These are phyloP conservation scores for Pegoplata infirma DNA, from an alignment of 2,888 invertebrate species.

Conservation along the genomic window DNA sequence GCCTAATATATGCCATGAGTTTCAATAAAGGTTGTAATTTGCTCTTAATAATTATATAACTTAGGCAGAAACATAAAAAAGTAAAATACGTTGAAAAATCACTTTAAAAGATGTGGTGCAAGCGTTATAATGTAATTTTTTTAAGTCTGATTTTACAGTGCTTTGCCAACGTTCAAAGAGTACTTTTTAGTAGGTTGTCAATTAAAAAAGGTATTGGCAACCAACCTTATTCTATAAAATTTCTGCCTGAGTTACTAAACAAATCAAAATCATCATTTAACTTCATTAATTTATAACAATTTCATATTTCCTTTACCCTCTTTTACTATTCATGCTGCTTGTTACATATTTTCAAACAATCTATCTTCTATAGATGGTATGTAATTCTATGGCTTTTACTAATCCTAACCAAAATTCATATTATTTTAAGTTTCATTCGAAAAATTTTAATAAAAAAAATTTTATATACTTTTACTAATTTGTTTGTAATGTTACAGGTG, in stretches of 20 bases:
- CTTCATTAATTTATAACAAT: slow-evolving; percentile 17
- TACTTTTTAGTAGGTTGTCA: no score
- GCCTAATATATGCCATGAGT: slow-evolving; percentile 94
- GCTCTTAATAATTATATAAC: no score
- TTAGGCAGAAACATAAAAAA: no score
- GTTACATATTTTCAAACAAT: slow-evolving; percentile 40
- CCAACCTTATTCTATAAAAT: no score
- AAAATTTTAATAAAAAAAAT: neutral
- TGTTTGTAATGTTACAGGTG: slow-evolving; percentile 81
- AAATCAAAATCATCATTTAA: slow-evolving; percentile 65
- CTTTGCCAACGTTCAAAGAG: no score
- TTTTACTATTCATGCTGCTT: slow-evolving; percentile 60
- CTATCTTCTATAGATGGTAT: slow-evolving; percentile 70
- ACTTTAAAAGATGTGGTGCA: no score
- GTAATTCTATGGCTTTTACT: slow-evolving; percentile 65
- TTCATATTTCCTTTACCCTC: slow-evolving; percentile 48
- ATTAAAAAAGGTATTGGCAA: no score
- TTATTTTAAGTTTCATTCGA: slow-evolving; percentile 9
- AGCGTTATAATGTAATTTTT: no score
- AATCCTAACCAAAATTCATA: slow-evolving; percentile 22
- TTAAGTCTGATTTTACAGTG: no score
- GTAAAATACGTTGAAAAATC: no score
- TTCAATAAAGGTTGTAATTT: slow-evolving; percentile 89
- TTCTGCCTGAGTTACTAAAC: no score
- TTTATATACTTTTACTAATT: neutral